Base-by-base conservation (phyloP, 2,797 vertebrate genomes). In the Brachyrhaphis roseni region DNA sequence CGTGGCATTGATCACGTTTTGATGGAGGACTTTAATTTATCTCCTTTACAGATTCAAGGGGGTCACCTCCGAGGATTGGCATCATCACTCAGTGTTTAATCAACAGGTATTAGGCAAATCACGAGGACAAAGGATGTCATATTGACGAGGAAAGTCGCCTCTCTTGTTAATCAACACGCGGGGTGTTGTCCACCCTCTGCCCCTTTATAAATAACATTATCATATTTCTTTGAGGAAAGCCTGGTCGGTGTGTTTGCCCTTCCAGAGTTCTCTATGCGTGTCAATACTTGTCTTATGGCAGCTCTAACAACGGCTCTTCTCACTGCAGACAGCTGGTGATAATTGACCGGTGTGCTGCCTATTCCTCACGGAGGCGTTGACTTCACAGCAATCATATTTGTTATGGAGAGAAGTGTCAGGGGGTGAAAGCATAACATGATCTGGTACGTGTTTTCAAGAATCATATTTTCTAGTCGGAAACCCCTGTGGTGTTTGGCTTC, bases 1-100 rank as follows among this genome's bases (percentile, higher is more conserved):
- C 78, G 77, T 83, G 85, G 89, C 92, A 94, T 94, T 90, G 93
- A 94, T 94, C 91, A 89, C 86, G 90, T 88, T 94, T 91, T 94
- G 92, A 95, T 90, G 87, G 90, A 90, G 82, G 80, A 84, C 89
- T 94, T 94, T 91, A 88, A 94, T 95, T 95, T 94, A 90, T 94
- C 93, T 94, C 88, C 86, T 83, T 94, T 93, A 93, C 89, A 93
- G 93, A 93, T 90, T 41, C 84, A 85, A 77, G 82, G 85, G 80
- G 92, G 87, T 94, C 94, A 93, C 78, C 84, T 72, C 77, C 90
- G 88, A 93, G 87, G 81, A 88, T 87, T 78, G 28, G 87, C 74
- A 78, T 88, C 87, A 92, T 92, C 86, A 87, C 83, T 90, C 78
- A 85, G 80, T 81, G 80, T 91, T 93, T 94, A 93, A 92, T 95